These are phyloP conservation scores for Auanema sp. DNA, from an alignment of 2,888 invertebrate genomes.

Conservation along the genomic window DNA sequence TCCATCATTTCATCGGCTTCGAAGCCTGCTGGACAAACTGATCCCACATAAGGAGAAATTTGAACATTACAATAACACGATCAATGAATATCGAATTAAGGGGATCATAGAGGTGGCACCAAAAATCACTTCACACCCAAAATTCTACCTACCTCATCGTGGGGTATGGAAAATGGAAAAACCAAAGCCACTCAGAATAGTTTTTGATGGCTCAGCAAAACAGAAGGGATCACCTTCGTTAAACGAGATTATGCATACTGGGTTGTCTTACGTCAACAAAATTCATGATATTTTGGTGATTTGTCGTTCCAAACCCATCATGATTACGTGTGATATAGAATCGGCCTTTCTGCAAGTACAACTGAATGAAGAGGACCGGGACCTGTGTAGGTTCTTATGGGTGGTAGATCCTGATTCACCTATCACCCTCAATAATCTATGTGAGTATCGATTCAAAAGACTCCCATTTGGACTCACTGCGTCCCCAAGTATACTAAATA, in stretches of 20 bases:
- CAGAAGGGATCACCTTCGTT: neutral
- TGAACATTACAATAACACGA: too few species aligned
- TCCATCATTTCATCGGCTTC: too few species aligned
- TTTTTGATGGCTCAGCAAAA: conserved; percentile 2
- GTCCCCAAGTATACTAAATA: conserved; percentile 4
- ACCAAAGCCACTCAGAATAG: conserved; percentile 1
- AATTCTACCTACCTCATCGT: neutral
- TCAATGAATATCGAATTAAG: too few species aligned
- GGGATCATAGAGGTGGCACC: too few species aligned
- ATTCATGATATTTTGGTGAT: neutral
- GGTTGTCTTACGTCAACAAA: conserved; percentile 1
- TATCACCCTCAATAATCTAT: neutral
- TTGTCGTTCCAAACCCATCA: neutral
- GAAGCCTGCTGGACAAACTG: too few species aligned
- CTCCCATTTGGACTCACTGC: conserved; percentile 5
- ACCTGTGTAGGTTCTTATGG: conserved; percentile 6
- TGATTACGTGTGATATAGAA: neutral
- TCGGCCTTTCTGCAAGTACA: conserved; percentile 1
- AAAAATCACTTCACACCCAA: too few species aligned
- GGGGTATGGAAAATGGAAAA: conserved; percentile 5
- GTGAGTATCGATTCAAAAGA: neutral
- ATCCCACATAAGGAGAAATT: too few species aligned
- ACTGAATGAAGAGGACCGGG: neutral
- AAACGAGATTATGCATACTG: conserved; percentile 2
- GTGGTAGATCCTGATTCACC: neutral